Evolutionary conservation across 2,113 vertebrate species (phyloP), one percentile per base, ranked within the genome.

Genomic region (Serilophus lunatus): DNA sequence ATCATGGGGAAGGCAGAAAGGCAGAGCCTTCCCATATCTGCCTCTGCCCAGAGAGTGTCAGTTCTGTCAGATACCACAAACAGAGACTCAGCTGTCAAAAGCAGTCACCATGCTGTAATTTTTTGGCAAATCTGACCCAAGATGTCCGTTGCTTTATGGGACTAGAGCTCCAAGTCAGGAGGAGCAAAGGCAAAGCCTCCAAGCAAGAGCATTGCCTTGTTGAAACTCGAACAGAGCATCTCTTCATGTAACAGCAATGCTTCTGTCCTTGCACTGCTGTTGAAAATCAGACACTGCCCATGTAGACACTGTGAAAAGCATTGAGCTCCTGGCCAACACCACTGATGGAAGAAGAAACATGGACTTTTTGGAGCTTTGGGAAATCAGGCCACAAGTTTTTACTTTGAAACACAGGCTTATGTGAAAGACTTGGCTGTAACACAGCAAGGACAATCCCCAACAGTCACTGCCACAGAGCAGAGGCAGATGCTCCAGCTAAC

Each of bases 211-310:
- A 5, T 4, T 33, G 36, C 1, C 4, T 7, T 38, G 20, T 0
- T n/a, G 80, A 20, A 42, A 10, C 1, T 1, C 1, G 14, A 35
- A 7, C 57, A 51, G 75, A 50, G 64, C 44, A 26, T 42, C 28
- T 74, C 36, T 28, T 20, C 0, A 0, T 29, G 49, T 7, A 12
- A 33, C 1, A 56, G 66, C 61, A 66, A 13, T 0, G 0, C 28
- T 64, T 10, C 70, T 68, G 66, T 40, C 74, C 57, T 71, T 3
- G 2, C 56, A 19, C 47, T 4, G 50, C n/a, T 17, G 6, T 12
- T 57, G 24, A 9, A n/a, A 83, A 61, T 11, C 54, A 84, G n/a
- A n/a, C 69, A 24, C n/a, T 26, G 57, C 1, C 33, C 0, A 0
- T 18, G 28, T 2, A 54, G 60, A 13, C 2, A 0, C 8, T 2